Evolutionary conservation across 1,140 invertebrate genomes (phyloP).

Genomic region (Stenopsyche tienmushanensis): DNA sequence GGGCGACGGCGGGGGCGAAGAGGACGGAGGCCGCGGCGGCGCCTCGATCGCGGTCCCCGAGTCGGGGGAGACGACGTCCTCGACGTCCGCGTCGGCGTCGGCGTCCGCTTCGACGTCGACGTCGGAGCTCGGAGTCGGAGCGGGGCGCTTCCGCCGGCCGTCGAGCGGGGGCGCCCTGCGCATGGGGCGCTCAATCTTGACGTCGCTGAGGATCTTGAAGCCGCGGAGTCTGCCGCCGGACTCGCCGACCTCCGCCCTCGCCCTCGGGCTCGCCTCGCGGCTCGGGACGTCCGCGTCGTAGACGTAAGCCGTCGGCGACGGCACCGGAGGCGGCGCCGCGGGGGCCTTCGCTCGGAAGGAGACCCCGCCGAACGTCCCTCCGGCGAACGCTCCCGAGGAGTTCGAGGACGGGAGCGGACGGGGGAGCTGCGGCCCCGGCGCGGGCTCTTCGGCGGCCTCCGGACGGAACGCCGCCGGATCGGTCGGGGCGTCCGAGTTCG

Average conservation of each 20-base stretch:
- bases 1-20: neutral
- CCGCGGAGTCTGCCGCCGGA: constrained; percentile 35
- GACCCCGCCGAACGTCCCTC: neutral
- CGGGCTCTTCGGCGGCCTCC: constrained; percentile 38
- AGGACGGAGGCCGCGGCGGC: neutral
- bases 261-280: neutral
- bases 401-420: neutral
- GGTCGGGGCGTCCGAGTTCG: constrained; percentile 18
- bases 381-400: neutral
- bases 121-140: constrained; percentile 50
- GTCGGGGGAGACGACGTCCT: constrained; percentile 49
- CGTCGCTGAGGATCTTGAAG: constrained; percentile 55
- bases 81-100: constrained; percentile 19
- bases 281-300: neutral
- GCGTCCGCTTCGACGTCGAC: constrained; percentile 10
- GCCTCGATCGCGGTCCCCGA: constrained; percentile 39
- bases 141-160: constrained; percentile 52
- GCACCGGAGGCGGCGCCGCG: too few species aligned
- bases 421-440: neutral
- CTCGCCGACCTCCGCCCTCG: neutral
- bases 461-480: constrained; percentile 44
- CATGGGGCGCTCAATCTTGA: constrained; percentile 55
- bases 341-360: neutral
- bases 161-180: constrained; percentile 49
- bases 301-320: too few species aligned